phyloP scores from a whole-genome alignment of 2,113 vertebrate species.

The Hymenochirus boettgeri region DNA sequence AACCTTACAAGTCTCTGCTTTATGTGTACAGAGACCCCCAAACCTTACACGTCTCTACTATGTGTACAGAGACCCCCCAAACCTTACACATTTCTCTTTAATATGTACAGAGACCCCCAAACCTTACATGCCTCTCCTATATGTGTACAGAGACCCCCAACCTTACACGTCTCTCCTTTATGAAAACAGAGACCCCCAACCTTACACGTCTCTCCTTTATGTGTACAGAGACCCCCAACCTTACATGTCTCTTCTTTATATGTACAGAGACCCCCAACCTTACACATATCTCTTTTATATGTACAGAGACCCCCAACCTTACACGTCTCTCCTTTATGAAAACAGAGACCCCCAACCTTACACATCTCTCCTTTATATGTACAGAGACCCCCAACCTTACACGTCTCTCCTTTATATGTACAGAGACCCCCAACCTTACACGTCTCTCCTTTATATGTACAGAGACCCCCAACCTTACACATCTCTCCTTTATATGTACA shows the following conservation, averaged over 20 bases:
- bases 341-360: neutral
- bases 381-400: neutral
- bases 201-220: neutral
- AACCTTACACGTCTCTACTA: too few relatives aligned
- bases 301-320: accelerated
- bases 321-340: neutral
- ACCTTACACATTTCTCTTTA: neutral
- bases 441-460: neutral
- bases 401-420: conserved; percentile 1
- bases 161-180: neutral
- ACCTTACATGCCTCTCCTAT: neutral
- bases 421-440: too few relatives aligned
- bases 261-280: neutral
- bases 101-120: neutral
- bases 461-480: too few relatives aligned
- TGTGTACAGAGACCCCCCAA: neutral
- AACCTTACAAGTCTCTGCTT: too few relatives aligned
- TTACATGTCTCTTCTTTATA: neutral
- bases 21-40: too few relatives aligned
- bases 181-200: neutral
- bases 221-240: neutral
- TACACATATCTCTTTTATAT: conserved; percentile 10
- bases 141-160: neutral
- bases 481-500: too few relatives aligned
- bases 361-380: neutral